Percentiles rank a stretch among this genome's conserved stretches.
Conservation (phyloP, 2,797 vertebrate species). For the Podarcis lilfordi region DNA sequence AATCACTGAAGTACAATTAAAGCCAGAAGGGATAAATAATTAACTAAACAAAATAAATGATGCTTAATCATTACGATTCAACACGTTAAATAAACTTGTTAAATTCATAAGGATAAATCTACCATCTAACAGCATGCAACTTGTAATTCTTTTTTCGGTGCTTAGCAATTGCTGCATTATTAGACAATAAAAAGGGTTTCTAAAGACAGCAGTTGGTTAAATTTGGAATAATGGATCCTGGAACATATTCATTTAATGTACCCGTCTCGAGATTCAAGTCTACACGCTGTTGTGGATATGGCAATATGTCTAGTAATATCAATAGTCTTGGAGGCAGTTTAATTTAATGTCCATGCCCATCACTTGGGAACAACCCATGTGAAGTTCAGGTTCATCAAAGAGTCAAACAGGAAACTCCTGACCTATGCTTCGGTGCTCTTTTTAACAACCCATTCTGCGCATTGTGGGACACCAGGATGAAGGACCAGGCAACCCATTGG, state of each 20-base stretch:
- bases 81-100: not conserved
- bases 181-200: not conserved
- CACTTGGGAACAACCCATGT: not conserved
- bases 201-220: not conserved
- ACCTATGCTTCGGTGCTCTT: not conserved
- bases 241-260: not conserved
- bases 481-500: too few species aligned
- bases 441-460: not conserved
- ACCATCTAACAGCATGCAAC: rapidly evolving
- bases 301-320: not conserved
- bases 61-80: not conserved
- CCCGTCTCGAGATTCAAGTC: not conserved
- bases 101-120: not conserved
- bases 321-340: not conserved
- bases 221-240: not conserved
- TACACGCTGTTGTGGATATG: not conserved
- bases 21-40: not conserved
- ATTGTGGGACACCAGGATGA: too few species aligned
- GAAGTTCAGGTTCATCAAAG: not conserved
- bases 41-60: not conserved
- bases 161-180: not conserved
- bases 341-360: not conserved
- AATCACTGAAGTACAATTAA: not conserved
- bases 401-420: not conserved
- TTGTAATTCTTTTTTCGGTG: not conserved